phyloP scores from a whole-genome alignment of 2,113 vertebrate species.

The Raja brachyura region DNA sequence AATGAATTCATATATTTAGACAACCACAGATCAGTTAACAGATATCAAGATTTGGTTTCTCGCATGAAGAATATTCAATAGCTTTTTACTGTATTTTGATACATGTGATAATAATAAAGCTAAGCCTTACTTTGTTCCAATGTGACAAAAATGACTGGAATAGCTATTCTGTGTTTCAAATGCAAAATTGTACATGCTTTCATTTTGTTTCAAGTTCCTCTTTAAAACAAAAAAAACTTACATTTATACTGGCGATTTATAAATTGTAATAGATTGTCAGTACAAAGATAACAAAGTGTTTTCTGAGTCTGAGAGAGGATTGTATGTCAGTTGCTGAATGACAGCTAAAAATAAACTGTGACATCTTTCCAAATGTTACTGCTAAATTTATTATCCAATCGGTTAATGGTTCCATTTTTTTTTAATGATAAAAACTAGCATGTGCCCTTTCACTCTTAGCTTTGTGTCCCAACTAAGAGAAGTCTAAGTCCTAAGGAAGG shows the following conservation, averaged over 20 bases:
- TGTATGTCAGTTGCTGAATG: constrained; percentile 20
- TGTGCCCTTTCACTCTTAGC: background rate
- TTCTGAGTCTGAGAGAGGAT: background rate
- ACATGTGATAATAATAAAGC: too few relatives aligned
- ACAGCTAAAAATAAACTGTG: constrained; percentile 25
- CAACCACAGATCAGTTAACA: background rate
- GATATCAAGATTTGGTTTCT: background rate
- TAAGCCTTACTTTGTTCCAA: background rate
- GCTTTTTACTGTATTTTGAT: too few relatives aligned
- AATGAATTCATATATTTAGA: background rate
- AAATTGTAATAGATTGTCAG: background rate
- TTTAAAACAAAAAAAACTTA: background rate
- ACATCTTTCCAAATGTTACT: background rate
- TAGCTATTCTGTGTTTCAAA: background rate
- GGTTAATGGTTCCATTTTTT: background rate
- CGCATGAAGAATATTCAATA: background rate
- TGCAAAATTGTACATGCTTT: background rate
- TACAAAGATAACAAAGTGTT: constrained; percentile 23
- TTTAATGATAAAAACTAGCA: constrained; percentile 26
- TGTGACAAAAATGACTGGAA: background rate
- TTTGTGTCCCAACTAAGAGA: constrained; percentile 19
- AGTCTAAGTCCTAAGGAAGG: constrained; percentile 18
- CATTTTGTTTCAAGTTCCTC: background rate
- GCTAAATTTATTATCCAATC: constrained; percentile 38
- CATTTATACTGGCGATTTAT: too few relatives aligned